These are phyloP conservation scores for Oncorhynchus masou DNA, from an alignment of 2,113 vertebrate species.

Conservation along the genomic window DNA sequence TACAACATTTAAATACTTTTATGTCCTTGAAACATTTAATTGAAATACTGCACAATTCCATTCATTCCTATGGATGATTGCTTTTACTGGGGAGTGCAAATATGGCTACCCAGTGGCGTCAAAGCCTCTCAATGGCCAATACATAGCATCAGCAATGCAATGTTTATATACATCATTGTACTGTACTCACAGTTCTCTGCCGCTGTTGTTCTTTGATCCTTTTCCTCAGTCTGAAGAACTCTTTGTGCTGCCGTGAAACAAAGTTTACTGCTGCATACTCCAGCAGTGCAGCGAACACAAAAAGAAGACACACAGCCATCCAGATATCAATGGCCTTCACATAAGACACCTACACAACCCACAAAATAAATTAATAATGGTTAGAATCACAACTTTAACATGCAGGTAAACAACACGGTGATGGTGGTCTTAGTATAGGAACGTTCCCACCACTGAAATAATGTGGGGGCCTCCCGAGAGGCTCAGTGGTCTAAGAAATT, in stretches of 20 bases:
- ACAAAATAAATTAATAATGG: neutral
- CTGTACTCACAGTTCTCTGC: conserved; percentile 80
- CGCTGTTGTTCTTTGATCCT: conserved; percentile 75
- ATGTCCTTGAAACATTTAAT: no score
- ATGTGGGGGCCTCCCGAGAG: no score
- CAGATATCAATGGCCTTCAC: conserved; percentile 96
- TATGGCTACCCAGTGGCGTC: no score
- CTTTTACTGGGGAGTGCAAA: no score
- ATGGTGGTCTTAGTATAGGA: neutral
- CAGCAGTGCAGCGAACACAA: conserved; percentile 88
- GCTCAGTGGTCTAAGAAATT: no score
- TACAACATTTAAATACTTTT: no score
- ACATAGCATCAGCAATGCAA: no score
- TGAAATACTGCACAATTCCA: no score
- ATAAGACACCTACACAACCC: conserved; percentile 83
- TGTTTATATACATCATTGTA: no score
- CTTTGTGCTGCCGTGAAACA: conserved; percentile 91
- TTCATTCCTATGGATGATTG: no score
- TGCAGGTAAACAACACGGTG: neutral
- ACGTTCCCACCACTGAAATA: neutral
- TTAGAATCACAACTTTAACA: neutral
- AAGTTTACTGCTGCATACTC: conserved; percentile 95
- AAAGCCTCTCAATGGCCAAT: neutral
- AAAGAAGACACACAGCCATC: conserved; percentile 96
- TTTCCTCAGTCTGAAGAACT: conserved; percentile 85